Conservation (phyloP, 2,888 invertebrate genomes). For the Portevinia maculata region DNA sequence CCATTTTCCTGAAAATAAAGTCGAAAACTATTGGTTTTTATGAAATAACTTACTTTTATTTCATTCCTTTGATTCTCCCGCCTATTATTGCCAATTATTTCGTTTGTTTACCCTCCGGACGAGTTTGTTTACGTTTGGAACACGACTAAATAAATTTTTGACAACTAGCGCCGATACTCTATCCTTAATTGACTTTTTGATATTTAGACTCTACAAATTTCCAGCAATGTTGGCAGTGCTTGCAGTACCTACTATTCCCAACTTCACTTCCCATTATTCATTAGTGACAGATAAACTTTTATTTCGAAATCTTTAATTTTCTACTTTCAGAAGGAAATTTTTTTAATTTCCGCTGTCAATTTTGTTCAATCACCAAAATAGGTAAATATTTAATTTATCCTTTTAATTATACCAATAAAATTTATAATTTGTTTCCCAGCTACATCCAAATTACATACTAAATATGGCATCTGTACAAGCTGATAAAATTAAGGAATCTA, state of each 20-base stretch:
- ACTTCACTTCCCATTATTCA: slow-evolving; percentile 13
- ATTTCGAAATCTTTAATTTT: slow-evolving; percentile 9
- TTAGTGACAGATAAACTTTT: slow-evolving; percentile 25
- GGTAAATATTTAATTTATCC: slow-evolving; percentile 25
- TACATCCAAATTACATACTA: slow-evolving; percentile 7
- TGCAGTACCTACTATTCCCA: not conserved
- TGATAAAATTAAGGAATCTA: slow-evolving; percentile 84
- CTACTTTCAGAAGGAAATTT: slow-evolving; percentile 4
- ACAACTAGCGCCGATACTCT: no score
- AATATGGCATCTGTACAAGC: slow-evolving; percentile 78
- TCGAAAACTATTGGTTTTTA: no score
- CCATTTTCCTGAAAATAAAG: no score
- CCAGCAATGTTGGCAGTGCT: slow-evolving; percentile 4
- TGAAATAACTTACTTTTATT: no score
- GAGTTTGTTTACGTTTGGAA: no score
- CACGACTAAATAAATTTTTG: no score
- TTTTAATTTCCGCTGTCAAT: slow-evolving; percentile 45
- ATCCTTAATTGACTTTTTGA: no score
- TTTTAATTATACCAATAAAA: not conserved
- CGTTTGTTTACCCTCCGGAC: no score
- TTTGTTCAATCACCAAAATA: slow-evolving; percentile 48
- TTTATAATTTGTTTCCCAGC: slow-evolving; percentile 7
- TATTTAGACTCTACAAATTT: no score
- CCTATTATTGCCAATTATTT: no score
- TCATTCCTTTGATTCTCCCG: no score